These are phyloP conservation scores for Cyprinodon brontotheroides DNA, from an alignment of 2,113 vertebrate species.

Conservation along the genomic window DNA sequence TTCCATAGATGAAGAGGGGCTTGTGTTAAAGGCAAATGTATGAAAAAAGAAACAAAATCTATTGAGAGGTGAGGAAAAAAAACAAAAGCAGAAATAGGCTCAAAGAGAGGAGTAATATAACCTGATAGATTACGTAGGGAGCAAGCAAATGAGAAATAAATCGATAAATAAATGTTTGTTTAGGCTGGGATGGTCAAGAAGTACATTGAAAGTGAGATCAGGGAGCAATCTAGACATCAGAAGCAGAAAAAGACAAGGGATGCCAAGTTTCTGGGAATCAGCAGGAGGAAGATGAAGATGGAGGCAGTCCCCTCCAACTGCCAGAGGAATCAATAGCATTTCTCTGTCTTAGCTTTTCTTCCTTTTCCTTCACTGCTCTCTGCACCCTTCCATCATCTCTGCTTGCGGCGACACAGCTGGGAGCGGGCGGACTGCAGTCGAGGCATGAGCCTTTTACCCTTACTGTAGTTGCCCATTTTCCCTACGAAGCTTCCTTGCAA, in stretches of 20 bases:
- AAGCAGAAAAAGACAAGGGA: conserved; percentile 29
- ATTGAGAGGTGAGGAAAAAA: conserved; percentile 1
- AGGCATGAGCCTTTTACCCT: conserved; percentile 10
- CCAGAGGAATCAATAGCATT: conserved; percentile 58
- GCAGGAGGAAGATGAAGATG: conserved; percentile 47
- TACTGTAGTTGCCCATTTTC: conserved; percentile 36
- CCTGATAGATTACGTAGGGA: conserved; percentile 12
- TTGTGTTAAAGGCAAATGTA: conserved; percentile 13
- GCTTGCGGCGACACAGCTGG: conserved; percentile 45
- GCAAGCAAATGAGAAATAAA: conserved; percentile 13
- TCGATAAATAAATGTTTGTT: conserved; percentile 26
- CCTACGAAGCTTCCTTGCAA: conserved; percentile 29
- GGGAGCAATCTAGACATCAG: conserved; percentile 25
- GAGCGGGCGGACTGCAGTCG: conserved; percentile 48
- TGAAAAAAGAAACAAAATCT: not conserved
- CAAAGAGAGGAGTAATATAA: conserved; percentile 2
- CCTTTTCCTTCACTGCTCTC: conserved; percentile 25
- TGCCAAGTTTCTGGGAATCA: conserved; percentile 20
- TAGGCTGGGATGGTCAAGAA: conserved; percentile 5
- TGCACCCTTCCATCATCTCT: conserved; percentile 28
- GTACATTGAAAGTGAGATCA: conserved; percentile 25
- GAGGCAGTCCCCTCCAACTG: conserved; percentile 48
- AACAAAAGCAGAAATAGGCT: not conserved
- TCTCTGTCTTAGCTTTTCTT: conserved; percentile 26
- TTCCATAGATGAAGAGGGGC: conserved; percentile 63